A percentile compares a stretch with the other conserved stretches of the same genome.
These are phyloP conservation scores for Sinocyclocheilus grahami DNA, from an alignment of 2,113 vertebrate species.

Conservation along the genomic window DNA sequence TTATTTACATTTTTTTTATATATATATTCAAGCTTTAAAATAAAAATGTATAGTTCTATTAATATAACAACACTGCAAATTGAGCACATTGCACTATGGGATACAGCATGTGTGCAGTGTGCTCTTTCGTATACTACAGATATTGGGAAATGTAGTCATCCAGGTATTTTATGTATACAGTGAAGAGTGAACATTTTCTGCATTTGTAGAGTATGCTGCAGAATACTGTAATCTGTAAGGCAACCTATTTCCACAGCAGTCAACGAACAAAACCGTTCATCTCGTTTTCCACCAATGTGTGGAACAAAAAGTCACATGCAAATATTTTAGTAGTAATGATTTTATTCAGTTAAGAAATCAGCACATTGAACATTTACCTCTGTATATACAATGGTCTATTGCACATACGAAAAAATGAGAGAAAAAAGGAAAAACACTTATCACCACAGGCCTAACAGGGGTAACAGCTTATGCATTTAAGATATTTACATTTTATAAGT, in stretches of 20 bases:
- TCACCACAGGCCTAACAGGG: constrained; percentile 43
- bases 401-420: constrained; percentile 70
- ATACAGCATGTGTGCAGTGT: no score
- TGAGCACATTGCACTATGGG: no score
- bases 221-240: not conserved
- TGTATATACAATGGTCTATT: constrained; percentile 84
- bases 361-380: constrained; percentile 78
- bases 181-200: not conserved
- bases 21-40: no score
- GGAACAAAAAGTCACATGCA: not conserved
- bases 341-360: constrained; percentile 79
- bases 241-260: not conserved
- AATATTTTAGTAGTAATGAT: constrained; percentile 60
- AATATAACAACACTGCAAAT: no score
- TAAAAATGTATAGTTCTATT: no score
- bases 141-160: no score
- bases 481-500: constrained; percentile 50
- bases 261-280: not conserved
- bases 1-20: no score
- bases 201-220: not conserved
- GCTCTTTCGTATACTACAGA: no score
- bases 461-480: constrained; percentile 39
- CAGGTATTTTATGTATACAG: not conserved
- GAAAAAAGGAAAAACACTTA: constrained; percentile 56
- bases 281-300: not conserved